Base-by-base conservation (phyloP, 2,888 invertebrate species). In the Pseudococcus jackbeardsleyi region DNA sequence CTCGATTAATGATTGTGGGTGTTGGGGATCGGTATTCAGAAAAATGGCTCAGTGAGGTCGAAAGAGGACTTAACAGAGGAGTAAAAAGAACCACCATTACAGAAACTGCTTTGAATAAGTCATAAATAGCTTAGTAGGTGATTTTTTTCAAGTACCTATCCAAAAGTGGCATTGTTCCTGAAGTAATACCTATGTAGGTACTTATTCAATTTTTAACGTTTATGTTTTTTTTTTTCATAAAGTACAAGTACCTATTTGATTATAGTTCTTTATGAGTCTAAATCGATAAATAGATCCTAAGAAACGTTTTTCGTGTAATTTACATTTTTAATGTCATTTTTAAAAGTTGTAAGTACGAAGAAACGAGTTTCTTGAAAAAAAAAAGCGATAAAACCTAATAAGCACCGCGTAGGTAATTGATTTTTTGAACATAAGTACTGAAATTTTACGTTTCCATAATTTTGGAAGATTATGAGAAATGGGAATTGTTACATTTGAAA, bases 301-400 rank as follows among this genome's bases (percentile, higher is more conserved):
- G 59, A 59, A 59, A 59, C 59, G 59, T 59, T 59, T 59, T 59
- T 59, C 59, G 19, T 59, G 59, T 59, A 59, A 59, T 59, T 59
- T 59, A 59, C 59, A 59, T 33, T 59, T 59, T 59, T 59, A 59
- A 59, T 9, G 59, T 7, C 19, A 59, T 19, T 19, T 59, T 59
- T 59, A 59, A 50, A 50, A 33, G 26, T 33, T 33, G 26, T 33
- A 33, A 33, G 26, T 33, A 33, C 26, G 26, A 33, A 33, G 26
- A 50, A 46, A 46, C 17, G 0, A 1, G 17, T 50, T 46, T 50
- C 15, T 50, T 12, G 12, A n/a, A 33, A 33, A 33, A 33, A 33
- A 33, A 33, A 33, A 50, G 50, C 17, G 50, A 50, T 50, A 50
- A 50, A 50, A 50, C 7, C 11, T 17, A 50, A 50, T 50, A 50